These are phyloP conservation scores for Cremastinae sp. DNA, from an alignment of 2,888 invertebrate species.

Conservation along the genomic window DNA sequence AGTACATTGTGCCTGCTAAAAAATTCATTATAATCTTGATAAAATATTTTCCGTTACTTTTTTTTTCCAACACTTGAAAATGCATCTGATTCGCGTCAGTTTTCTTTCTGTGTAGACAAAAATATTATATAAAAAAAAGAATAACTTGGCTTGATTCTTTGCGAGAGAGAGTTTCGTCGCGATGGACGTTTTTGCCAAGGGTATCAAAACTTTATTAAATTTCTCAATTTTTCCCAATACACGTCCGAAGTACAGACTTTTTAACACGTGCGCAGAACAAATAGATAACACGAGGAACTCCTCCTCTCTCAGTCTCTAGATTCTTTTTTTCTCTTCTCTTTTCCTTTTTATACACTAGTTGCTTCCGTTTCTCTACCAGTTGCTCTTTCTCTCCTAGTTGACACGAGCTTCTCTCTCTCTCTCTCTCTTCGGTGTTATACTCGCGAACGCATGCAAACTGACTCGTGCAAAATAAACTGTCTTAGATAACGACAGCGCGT, in stretches of 20 bases:
- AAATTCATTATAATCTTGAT: no score
- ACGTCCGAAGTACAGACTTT: constrained; percentile 13
- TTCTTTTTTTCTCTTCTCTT: no score
- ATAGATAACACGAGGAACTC: constrained; percentile 21
- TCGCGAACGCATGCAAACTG: constrained; percentile 3
- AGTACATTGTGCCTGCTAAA: no score
- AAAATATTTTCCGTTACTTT: no score
- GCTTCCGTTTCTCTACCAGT: constrained; percentile 58
- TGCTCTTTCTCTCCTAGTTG: constrained; percentile 46
- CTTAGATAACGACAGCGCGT: not conserved
- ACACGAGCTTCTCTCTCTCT: constrained; percentile 50
- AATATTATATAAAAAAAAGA: no score
- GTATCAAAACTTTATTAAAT: constrained; percentile 55
- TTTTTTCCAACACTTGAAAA: no score
- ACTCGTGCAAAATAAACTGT: no score
- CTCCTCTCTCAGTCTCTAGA: constrained; percentile 39
- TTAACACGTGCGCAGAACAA: constrained; percentile 3
- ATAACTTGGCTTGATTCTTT: no score
- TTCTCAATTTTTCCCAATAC: constrained; percentile 54
- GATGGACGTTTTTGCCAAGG: constrained; percentile 29
- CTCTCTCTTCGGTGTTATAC: constrained; percentile 2
- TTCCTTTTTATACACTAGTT: constrained; percentile 59
- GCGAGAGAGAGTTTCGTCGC: no score
- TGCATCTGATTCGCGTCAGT: no score
- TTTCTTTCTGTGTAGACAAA: no score